A percentile compares a stretch with the other conserved stretches of the same genome.
These are phyloP conservation scores for Drosophila seguyi DNA, from an alignment of 1,140 invertebrate genomes.

Conservation along the genomic window DNA sequence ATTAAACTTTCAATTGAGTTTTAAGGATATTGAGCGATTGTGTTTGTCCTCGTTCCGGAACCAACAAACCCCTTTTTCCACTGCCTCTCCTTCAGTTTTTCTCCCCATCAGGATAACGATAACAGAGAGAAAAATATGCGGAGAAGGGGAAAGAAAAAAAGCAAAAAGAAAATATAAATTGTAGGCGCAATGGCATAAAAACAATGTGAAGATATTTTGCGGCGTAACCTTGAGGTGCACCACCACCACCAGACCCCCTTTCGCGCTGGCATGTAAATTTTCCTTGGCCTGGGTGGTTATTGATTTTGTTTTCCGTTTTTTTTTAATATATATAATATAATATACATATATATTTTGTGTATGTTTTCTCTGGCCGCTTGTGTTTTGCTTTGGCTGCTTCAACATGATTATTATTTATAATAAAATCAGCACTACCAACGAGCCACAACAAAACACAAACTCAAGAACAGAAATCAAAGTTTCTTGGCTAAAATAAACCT, in stretches of 20 bases:
- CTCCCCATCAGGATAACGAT: constrained; percentile 1
- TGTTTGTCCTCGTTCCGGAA: constrained; percentile 66
- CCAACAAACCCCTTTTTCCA: constrained; percentile 30
- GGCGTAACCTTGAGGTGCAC: constrained; percentile 59
- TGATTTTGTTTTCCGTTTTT: constrained; percentile 71
- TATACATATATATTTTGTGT: not conserved
- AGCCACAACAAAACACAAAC: constrained; percentile 15
- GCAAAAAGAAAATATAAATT: constrained; percentile 1
- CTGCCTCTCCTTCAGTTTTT: not conserved
- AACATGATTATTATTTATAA: constrained; percentile 76
- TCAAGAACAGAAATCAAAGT: constrained; percentile 36
- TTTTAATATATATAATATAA: constrained; percentile 8
- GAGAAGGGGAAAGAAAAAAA: not conserved
- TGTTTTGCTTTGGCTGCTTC: constrained; percentile 18
- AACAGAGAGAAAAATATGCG: not conserved
- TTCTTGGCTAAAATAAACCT: constrained; percentile 21
- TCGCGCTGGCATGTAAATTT: constrained; percentile 40
- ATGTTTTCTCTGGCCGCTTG: constrained; percentile 5
- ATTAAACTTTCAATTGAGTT: constrained; percentile 44
- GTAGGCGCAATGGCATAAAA: constrained; percentile 36
- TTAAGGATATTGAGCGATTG: constrained; percentile 56
- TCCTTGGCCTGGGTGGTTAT: constrained; percentile 68
- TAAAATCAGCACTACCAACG: constrained; percentile 62
- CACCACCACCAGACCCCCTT: constrained; percentile 7
- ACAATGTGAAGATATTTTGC: constrained; percentile 49